A percentile compares a stretch with the other conserved stretches of the same genome.
Evolutionary conservation across 1,140 invertebrate species (phyloP).

Genomic region (Ceratina australensis): DNA sequence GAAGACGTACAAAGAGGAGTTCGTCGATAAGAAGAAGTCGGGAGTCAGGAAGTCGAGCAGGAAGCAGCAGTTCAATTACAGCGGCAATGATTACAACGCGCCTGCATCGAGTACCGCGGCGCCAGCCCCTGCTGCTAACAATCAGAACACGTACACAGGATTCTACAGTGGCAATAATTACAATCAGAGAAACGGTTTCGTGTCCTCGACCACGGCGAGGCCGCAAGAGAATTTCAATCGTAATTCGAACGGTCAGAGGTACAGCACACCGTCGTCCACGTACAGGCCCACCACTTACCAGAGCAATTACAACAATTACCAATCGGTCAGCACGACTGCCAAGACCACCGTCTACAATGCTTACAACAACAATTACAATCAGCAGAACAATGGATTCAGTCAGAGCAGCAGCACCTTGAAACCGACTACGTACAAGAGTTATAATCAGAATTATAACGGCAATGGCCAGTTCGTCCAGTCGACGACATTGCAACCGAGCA

Average conservation of each 20-base stretch:
- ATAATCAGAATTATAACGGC: slow-evolving; percentile 56
- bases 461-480: slow-evolving; percentile 61
- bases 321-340: slow-evolving; percentile 68
- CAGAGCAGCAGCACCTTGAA: slow-evolving; percentile 59
- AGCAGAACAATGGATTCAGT: slow-evolving; percentile 57
- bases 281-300: slow-evolving; percentile 70
- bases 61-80: slow-evolving; percentile 69
- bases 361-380: slow-evolving; percentile 63
- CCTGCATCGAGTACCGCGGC: slow-evolving; percentile 60
- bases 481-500: slow-evolving; percentile 70
- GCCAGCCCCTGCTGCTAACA: slow-evolving; percentile 51
- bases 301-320: slow-evolving; percentile 68
- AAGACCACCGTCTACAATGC: slow-evolving; percentile 61
- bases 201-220: slow-evolving; percentile 57
- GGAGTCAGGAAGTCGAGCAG: slow-evolving; percentile 74
- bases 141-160: slow-evolving; percentile 62
- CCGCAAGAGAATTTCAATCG: slow-evolving; percentile 68
- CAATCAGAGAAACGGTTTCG: slow-evolving; percentile 59
- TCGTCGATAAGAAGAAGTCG: slow-evolving; percentile 73
- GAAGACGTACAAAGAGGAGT: slow-evolving; percentile 74
- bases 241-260: slow-evolving; percentile 60
- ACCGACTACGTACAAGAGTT: slow-evolving; percentile 59
- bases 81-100: slow-evolving; percentile 55
- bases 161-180: slow-evolving; percentile 59
- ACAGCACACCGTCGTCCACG: slow-evolving; percentile 60